Evolutionary conservation across 1,140 invertebrate genomes (phyloP).

Genomic region (Holotrichia oblita): DNA sequence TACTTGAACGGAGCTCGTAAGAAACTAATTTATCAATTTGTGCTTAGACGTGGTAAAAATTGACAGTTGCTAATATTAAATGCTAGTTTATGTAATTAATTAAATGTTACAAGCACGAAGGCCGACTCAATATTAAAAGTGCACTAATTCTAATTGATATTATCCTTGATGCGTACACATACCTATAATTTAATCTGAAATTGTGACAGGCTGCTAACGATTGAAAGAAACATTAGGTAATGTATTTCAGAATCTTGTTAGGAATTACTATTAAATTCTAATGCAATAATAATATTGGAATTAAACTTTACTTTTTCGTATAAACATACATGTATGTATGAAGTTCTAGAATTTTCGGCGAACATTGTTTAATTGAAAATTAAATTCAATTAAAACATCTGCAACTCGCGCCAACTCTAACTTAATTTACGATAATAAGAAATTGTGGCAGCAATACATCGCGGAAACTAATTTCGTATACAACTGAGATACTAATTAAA

Average conservation of each 20-base stretch:
- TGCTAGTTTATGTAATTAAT: background rate
- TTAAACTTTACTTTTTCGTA: no score
- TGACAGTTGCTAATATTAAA: background rate
- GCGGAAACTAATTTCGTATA: constrained; percentile 23
- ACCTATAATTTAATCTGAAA: no score
- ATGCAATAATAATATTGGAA: no score
- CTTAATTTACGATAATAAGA: constrained; percentile 7
- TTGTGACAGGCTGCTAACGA: no score
- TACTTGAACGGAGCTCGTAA: background rate
- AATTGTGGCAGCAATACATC: background rate
- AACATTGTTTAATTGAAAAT: constrained; percentile 9
- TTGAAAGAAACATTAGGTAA: no score
- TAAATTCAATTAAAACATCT: constrained; percentile 27
- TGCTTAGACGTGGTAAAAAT: background rate
- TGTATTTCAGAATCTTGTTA: no score
- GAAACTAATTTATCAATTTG: background rate
- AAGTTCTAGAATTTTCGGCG: background rate
- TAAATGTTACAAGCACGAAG: background rate
- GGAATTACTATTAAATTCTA: no score
- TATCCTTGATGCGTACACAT: background rate
- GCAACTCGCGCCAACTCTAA: constrained; percentile 6
- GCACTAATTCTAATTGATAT: background rate
- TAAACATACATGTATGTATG: background rate
- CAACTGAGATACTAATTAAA: constrained; percentile 11
- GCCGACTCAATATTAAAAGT: background rate